These are phyloP conservation scores for Pygmarrhopalites habei DNA, from an alignment of 1,140 invertebrate genomes.

Conservation along the genomic window DNA sequence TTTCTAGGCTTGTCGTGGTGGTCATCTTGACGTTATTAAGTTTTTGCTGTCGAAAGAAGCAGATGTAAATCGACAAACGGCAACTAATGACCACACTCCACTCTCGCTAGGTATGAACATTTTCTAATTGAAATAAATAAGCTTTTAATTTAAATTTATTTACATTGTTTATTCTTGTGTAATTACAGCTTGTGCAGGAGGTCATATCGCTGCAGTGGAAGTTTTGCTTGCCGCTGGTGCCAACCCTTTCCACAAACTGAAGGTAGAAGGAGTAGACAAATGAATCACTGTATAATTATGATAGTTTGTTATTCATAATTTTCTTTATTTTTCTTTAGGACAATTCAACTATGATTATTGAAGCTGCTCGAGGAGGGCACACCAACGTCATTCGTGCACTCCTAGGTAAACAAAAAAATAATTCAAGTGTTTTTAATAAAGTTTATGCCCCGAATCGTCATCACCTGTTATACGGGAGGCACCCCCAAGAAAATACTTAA, in stretches of 20 bases:
- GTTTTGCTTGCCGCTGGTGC: slow-evolving; percentile 80
- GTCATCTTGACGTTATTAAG: slow-evolving; percentile 96
- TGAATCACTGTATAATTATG: background rate
- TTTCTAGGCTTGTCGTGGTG: slow-evolving; percentile 96
- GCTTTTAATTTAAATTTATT: too few relatives aligned
- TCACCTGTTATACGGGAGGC: too few relatives aligned
- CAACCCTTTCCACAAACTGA: slow-evolving; percentile 91
- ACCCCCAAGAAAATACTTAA: too few relatives aligned
- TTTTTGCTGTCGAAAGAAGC: slow-evolving; percentile 89
- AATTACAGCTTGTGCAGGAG: slow-evolving; percentile 95
- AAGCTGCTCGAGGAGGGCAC: slow-evolving; percentile 95
- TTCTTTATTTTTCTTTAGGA: slow-evolving; percentile 55
- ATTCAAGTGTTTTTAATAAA: too few relatives aligned
- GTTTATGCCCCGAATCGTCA: too few relatives aligned
- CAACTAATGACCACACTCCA: slow-evolving; percentile 96
- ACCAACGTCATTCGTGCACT: slow-evolving; percentile 88
- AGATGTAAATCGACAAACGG: slow-evolving; percentile 88
- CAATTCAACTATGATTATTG: slow-evolving; percentile 96
- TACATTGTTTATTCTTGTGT: too few relatives aligned
- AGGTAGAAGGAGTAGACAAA: slow-evolving; percentile 52
- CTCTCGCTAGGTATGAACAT: too few relatives aligned
- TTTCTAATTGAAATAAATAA: too few relatives aligned
- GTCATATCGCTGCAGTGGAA: slow-evolving; percentile 87
- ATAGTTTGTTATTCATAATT: background rate
- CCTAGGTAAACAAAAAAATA: too few relatives aligned